Percentiles rank a stretch among this genome's conserved stretches.
These are phyloP conservation scores for Capitella teleta DNA, from an alignment of 1,140 invertebrate genomes.

Conservation along the genomic window DNA sequence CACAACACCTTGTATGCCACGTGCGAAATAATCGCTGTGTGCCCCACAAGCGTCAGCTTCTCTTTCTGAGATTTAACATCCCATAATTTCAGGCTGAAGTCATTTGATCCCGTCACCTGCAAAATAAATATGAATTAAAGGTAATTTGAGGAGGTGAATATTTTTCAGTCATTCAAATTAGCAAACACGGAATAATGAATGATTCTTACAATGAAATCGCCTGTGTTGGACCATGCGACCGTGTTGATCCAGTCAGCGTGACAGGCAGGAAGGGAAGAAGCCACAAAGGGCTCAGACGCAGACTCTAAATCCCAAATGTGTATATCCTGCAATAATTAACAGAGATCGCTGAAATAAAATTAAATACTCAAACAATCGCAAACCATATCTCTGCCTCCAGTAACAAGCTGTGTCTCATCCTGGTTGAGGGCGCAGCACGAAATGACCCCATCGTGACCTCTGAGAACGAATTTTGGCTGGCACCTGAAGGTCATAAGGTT, in stretches of 20 bases:
- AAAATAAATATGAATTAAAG: too few relatives aligned
- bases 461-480: neutral
- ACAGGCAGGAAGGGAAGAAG: constrained; percentile 18
- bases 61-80: constrained; percentile 21
- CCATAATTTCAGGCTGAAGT: constrained; percentile 38
- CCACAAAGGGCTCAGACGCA: neutral
- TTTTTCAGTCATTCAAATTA: neutral
- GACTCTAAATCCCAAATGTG: constrained; percentile 3
- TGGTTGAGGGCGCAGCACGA: neutral
- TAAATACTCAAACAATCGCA: neutral
- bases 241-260: constrained; percentile 40
- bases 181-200: neutral
- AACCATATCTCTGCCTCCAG: neutral
- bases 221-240: constrained; percentile 33
- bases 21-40: constrained; percentile 30
- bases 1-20: constrained; percentile 25
- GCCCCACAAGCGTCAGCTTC: constrained; percentile 29
- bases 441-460: neutral
- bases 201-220: constrained; percentile 25
- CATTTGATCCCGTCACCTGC: constrained; percentile 33
- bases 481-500: too few relatives aligned
- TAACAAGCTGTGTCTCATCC: neutral
- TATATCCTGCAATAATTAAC: neutral
- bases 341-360: neutral
- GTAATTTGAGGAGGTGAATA: neutral